Evolutionary conservation across 2,113 vertebrate genomes (phyloP).

Genomic region (Dendrocopos noguchii): DNA sequence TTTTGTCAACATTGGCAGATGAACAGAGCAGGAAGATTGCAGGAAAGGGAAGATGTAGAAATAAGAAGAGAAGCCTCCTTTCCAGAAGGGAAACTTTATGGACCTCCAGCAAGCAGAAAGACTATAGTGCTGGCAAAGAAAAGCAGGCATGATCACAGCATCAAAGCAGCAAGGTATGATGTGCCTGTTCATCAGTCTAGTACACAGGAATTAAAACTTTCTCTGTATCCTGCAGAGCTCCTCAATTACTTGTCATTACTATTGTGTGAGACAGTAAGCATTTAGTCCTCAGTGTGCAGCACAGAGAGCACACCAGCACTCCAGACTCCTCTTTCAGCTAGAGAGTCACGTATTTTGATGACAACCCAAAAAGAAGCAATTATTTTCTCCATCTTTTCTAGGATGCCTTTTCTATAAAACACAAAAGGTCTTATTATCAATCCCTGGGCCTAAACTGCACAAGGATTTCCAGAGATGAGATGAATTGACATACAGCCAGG

Average conservation of each 20-base stretch:
- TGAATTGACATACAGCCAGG: neutral
- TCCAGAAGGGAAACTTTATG: neutral
- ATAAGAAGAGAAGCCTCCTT: neutral
- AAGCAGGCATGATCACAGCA: neutral
- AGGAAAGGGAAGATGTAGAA: neutral
- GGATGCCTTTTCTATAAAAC: constrained; percentile 51
- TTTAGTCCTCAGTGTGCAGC: constrained; percentile 28
- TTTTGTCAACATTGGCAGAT: neutral
- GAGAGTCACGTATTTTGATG: constrained; percentile 40
- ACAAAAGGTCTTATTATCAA: constrained; percentile 48
- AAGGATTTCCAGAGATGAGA: constrained; percentile 20
- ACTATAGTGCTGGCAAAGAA: neutral
- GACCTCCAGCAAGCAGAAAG: neutral
- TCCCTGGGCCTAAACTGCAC: neutral
- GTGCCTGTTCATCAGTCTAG: constrained; percentile 22
- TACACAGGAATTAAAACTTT: constrained; percentile 52
- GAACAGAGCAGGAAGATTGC: neutral
- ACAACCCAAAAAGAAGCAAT: constrained; percentile 55
- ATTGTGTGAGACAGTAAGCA: constrained; percentile 40
- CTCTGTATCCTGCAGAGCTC: constrained; percentile 42
- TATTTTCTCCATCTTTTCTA: constrained; percentile 48
- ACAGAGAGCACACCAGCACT: constrained; percentile 19
- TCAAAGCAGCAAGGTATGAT: neutral
- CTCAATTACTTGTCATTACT: constrained; percentile 51
- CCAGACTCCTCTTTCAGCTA: constrained; percentile 26